A percentile compares a stretch with the other conserved stretches of the same genome.
phyloP scores from a whole-genome alignment of 2,113 vertebrate genomes.

The Tyto alba region DNA sequence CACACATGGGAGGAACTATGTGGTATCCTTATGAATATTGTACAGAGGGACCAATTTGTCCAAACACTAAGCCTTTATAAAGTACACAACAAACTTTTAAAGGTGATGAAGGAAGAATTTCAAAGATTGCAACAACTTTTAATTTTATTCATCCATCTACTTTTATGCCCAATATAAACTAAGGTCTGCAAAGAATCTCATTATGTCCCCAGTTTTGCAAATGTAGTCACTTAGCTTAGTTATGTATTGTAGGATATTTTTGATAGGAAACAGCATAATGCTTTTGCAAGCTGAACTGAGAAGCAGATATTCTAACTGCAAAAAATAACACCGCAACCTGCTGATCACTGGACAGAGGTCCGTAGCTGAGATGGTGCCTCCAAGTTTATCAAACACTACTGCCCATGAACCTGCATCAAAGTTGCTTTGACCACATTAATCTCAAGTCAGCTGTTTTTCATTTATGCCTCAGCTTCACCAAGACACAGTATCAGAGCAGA shows the following conservation, averaged over 20 bases:
- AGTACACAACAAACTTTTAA: not conserved
- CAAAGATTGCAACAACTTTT: not conserved
- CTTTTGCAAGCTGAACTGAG: not conserved
- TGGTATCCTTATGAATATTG: not conserved
- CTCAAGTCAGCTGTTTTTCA: not conserved
- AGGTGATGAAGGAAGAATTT: not conserved
- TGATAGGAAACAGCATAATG: not conserved
- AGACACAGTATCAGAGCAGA: not conserved
- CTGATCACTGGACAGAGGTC: not conserved
- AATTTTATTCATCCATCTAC: not conserved
- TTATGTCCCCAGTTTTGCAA: not conserved
- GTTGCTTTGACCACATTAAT: not conserved
- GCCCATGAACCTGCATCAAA: not conserved
- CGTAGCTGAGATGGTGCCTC: not conserved
- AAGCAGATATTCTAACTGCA: not conserved
- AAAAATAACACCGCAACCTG: not conserved
- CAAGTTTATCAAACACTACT: not conserved
- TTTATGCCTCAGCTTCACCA: not conserved
- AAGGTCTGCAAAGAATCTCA: not conserved
- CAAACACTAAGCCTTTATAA: not conserved
- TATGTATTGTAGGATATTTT: not conserved
- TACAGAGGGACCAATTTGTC: not conserved
- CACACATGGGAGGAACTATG: not conserved
- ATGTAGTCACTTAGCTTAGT: not conserved
- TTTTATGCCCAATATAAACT: not conserved